Evolutionary conservation across 2,113 vertebrate species (phyloP), one percentile per base, ranked within the genome.

Genomic region (Stigmatopora nigra): DNA sequence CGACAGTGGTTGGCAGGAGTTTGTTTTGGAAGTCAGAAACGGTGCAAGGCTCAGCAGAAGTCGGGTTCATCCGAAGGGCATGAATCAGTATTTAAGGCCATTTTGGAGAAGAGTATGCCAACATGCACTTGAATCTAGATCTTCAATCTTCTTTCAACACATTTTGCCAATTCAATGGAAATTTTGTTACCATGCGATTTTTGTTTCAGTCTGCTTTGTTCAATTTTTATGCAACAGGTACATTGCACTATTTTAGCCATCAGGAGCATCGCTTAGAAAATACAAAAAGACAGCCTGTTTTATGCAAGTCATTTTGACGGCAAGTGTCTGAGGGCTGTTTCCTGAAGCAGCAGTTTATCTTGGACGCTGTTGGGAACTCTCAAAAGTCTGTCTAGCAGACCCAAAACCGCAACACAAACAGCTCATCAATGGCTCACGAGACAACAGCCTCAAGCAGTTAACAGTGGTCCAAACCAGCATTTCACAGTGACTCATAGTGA

Each of bases 1-100:
- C 71, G 81, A 69, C 68, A 10, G 64, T 11, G 72, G 71, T 73
- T 78, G 80, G 82, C 75, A 63, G 75, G 64, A 62, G 58, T 56
- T 69, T 51, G 38, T 41, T 52, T 49, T 53, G 68, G 69, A 35
- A 61, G 59, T 61, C 59, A 22, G 57, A 57, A 57, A 45, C n/a
- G 10, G 67, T 69, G 68, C 62, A 68, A 48, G 10, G 53, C 38
- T 73, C 68, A 61, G 67, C 57, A 64, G 70, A 73, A 60, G 53
- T 71, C 22, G 19, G 55, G 76, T 73, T 86, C 79, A 73, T 38
- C 14, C 14, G 0, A 49, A 80, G 80, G 79, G 69, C 66, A 53
- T 3, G 5, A 59, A 65, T 66, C 51, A 58, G 14, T 20, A 57
- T 60, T 19, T 13, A 53, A 20, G 45, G 22, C 12, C 15, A 5